Conservation (phyloP, 2,888 invertebrate genomes). For the Caenorhabditis virilis region DNA sequence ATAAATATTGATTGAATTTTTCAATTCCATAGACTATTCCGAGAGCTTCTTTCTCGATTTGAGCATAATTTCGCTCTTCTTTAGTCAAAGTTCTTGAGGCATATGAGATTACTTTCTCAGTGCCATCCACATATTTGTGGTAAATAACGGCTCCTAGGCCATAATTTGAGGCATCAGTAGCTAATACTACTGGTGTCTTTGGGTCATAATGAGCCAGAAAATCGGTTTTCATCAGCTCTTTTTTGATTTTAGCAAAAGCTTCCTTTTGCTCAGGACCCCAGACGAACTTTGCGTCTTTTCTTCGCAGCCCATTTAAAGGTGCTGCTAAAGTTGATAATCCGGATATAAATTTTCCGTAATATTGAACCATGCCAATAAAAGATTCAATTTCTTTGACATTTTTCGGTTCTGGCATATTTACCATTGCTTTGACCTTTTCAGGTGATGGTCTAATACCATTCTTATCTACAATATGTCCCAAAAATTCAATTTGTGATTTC, state of each 20-base stretch:
- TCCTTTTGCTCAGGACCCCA: slow-evolving; percentile 8
- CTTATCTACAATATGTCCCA: background rate
- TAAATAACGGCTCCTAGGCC: slow-evolving; percentile 52
- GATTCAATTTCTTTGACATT: background rate
- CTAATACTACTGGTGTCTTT: slow-evolving; percentile 17
- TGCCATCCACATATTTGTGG: slow-evolving; percentile 51
- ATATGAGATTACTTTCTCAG: slow-evolving; percentile 51
- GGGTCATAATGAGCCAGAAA: slow-evolving; percentile 36
- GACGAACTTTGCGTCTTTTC: slow-evolving; percentile 10
- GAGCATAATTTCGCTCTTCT: slow-evolving; percentile 69
- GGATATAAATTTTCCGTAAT: background rate
- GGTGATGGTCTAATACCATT: background rate
- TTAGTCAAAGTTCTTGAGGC: slow-evolving; percentile 41
- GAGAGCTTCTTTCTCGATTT: slow-evolving; percentile 70
- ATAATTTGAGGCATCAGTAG: slow-evolving; percentile 46
- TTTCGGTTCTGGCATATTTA: background rate
- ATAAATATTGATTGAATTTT: slow-evolving; percentile 70
- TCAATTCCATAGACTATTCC: slow-evolving; percentile 68
- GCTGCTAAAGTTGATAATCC: background rate
- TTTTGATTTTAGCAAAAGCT: slow-evolving; percentile 6
- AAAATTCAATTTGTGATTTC: too few species aligned
- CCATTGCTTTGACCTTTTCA: background rate
- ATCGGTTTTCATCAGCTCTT: slow-evolving; percentile 1
- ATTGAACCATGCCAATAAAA: background rate
- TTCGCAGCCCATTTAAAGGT: slow-evolving; percentile 14